Conservation (phyloP, 2,113 vertebrate genomes). For the Hippocampus comes region DNA sequence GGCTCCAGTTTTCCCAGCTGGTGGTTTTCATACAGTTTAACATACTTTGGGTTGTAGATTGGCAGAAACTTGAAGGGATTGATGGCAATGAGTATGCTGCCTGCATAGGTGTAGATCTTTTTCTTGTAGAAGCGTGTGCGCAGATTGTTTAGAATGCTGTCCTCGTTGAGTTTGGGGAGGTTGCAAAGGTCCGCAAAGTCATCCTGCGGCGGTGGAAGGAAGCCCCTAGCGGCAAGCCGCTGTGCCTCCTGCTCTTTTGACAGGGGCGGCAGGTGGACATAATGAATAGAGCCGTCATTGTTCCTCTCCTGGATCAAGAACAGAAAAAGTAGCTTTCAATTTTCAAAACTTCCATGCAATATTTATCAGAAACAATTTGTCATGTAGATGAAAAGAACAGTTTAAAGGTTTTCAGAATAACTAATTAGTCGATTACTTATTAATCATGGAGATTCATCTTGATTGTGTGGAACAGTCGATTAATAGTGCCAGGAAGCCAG, state of each 20-base stretch:
- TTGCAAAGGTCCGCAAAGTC: conserved; percentile 93
- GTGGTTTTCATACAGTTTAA: conserved; percentile 98
- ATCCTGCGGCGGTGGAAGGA: conserved; percentile 85
- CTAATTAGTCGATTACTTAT: background rate
- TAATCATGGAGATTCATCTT: background rate
- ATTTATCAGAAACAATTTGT: background rate
- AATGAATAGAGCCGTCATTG: conserved; percentile 83
- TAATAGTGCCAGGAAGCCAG: background rate
- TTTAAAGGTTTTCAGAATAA: background rate
- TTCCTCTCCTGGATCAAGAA: conserved; percentile 74
- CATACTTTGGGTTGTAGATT: conserved; percentile 98
- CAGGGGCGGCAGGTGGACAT: conserved; percentile 78
- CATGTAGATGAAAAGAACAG: background rate
- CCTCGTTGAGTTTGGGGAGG: conserved; percentile 85
- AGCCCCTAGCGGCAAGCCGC: conserved; percentile 83
- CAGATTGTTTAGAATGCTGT: conserved; percentile 84
- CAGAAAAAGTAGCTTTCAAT: background rate
- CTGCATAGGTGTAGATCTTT: conserved; percentile 95
- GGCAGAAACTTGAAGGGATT: conserved; percentile 98
- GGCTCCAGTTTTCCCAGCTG: conserved; percentile 95
- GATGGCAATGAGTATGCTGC: conserved; percentile 94
- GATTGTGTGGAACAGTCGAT: background rate
- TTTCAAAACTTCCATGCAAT: background rate
- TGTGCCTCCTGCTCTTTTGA: conserved; percentile 76
- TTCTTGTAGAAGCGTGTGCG: conserved; percentile 87